Conservation (phyloP, 53 echinoderm and acorn worm species). For the Hippasteria phrygiana region DNA sequence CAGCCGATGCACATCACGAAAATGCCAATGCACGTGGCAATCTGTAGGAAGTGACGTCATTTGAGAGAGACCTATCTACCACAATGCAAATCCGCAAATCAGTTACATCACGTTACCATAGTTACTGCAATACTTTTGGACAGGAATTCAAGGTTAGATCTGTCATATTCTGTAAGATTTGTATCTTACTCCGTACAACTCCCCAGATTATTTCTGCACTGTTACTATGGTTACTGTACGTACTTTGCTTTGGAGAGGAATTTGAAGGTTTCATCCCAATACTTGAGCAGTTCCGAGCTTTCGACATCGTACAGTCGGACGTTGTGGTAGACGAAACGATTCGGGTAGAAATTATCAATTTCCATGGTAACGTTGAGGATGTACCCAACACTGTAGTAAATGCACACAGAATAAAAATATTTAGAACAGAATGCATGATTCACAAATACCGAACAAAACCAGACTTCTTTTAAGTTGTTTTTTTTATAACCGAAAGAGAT, state of each 20-base stretch:
- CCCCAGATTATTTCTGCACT: neutral
- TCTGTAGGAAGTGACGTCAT: too few relatives aligned
- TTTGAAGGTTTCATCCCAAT: conserved; percentile 92
- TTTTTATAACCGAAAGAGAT: too few relatives aligned
- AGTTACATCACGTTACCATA: neutral
- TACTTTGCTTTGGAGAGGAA: conserved; percentile 96
- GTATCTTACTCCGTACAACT: too few relatives aligned
- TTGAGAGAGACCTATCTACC: neutral
- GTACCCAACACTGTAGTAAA: conserved; percentile 84
- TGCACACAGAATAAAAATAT: neutral
- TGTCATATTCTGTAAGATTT: too few relatives aligned
- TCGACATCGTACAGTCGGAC: conserved; percentile 85
- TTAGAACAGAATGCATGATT: neutral
- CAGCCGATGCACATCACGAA: too few relatives aligned
- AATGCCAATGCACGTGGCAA: too few relatives aligned
- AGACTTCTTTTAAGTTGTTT: neutral
- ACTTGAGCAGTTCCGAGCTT: conserved; percentile 80
- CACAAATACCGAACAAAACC: neutral
- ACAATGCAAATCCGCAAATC: neutral
- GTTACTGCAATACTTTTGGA: too few relatives aligned
- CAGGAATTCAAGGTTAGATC: too few relatives aligned
- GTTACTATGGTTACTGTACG: conserved; percentile 31
- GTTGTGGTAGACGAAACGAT: conserved; percentile 88
- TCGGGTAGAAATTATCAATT: conserved; percentile 97
- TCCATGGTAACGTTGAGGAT: conserved; percentile 95